Evolutionary conservation across 2,797 vertebrate genomes (phyloP).

Genomic region (Danio albolineatus): DNA sequence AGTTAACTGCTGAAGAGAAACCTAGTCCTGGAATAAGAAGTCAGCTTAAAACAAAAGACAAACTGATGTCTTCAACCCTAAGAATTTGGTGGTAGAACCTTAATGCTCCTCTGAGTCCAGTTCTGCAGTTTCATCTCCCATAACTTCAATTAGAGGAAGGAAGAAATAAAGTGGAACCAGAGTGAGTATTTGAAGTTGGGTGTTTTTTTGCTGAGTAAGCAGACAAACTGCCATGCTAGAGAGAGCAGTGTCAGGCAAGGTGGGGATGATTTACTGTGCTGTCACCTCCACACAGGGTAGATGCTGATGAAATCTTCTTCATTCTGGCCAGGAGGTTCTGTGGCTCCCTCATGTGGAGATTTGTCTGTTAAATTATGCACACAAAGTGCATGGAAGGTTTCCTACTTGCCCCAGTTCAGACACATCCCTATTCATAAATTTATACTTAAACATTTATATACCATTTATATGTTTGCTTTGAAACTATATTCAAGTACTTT

Average conservation of each 20-base stretch:
- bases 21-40: constrained; percentile 11
- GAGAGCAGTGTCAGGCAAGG: constrained; percentile 39
- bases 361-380: not conserved
- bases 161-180: constrained; percentile 16
- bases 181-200: constrained; percentile 12
- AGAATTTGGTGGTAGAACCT: not conserved
- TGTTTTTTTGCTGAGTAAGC: constrained; percentile 49
- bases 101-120: not conserved
- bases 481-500: not conserved
- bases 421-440: not conserved
- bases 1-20: constrained; percentile 6
- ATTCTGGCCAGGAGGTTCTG: not conserved
- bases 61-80: not conserved
- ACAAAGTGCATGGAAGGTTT: not conserved
- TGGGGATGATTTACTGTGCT: constrained; percentile 51
- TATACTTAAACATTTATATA: not conserved
- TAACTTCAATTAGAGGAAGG: not conserved
- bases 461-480: not conserved
- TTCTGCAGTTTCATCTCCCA: not conserved
- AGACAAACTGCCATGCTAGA: constrained; percentile 38
- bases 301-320: not conserved
- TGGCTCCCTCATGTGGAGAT: constrained; percentile 1
- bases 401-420: not conserved
- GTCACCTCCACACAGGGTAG: constrained; percentile 7
- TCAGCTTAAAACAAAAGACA: not conserved